Conservation (phyloP, 2,888 invertebrate species). For the Lacanobia wlatinum region DNA sequence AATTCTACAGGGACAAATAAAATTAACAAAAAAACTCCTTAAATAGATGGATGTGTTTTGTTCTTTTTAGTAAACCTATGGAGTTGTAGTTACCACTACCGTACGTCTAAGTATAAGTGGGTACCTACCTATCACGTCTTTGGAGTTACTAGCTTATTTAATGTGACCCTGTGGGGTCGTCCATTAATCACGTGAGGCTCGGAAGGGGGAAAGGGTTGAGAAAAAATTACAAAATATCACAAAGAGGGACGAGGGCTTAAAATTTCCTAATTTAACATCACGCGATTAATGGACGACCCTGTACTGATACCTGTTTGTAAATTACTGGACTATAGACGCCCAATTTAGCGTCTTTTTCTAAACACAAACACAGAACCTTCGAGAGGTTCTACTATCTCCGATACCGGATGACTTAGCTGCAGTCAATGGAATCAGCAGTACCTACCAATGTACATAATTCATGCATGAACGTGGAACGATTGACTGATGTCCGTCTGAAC, state of each 20-base stretch:
- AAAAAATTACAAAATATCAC: too few relatives aligned
- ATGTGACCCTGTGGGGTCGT: not conserved
- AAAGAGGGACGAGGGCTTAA: too few relatives aligned
- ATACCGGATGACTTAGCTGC: not conserved
- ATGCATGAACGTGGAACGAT: slow-evolving; percentile 33
- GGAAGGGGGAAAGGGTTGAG: too few relatives aligned
- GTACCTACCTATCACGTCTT: not conserved
- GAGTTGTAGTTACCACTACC: too few relatives aligned
- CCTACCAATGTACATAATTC: slow-evolving; percentile 4
- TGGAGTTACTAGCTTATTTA: not conserved
- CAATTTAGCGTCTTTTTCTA: not conserved
- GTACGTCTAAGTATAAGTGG: too few relatives aligned
- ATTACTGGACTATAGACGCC: too few relatives aligned
- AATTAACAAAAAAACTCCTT: not conserved
- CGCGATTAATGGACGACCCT: too few relatives aligned
- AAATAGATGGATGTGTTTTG: not conserved
- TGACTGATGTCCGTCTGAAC: slow-evolving; percentile 21
- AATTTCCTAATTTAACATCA: too few relatives aligned
- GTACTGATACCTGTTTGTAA: too few relatives aligned
- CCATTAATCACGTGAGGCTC: too few relatives aligned
- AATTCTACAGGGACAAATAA: slow-evolving; percentile 53
- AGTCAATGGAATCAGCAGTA: slow-evolving; percentile 12
- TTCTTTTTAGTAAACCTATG: too few relatives aligned
- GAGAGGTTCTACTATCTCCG: slow-evolving; percentile 3
- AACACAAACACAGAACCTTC: not conserved